Evolutionary conservation across 1,140 invertebrate species (phyloP).

Genomic region (Cydia pomonella): DNA sequence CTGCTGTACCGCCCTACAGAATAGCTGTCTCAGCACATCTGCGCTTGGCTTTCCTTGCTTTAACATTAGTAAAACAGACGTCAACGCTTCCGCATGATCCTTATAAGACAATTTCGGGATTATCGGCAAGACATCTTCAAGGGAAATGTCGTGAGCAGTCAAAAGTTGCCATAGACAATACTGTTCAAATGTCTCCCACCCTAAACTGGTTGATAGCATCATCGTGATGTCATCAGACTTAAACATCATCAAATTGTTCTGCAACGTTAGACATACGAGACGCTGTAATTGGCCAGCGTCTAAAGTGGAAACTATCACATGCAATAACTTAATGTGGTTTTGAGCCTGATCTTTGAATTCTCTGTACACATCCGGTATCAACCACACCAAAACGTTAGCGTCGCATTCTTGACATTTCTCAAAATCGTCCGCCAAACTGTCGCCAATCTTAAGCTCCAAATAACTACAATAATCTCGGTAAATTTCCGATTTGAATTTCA

Average conservation of each 20-base stretch:
- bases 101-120: constrained; percentile 93
- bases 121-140: constrained; percentile 94
- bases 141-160: constrained; percentile 94
- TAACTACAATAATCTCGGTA: constrained; percentile 94
- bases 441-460: constrained; percentile 88
- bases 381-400: constrained; percentile 91
- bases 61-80: constrained; percentile 93
- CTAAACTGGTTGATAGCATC: constrained; percentile 90
- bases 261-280: constrained; percentile 93
- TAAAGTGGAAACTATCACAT: constrained; percentile 92
- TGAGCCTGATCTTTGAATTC: constrained; percentile 93
- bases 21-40: constrained; percentile 91
- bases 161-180: constrained; percentile 98
- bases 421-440: constrained; percentile 89
- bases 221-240: constrained; percentile 87
- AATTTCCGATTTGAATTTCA: constrained; percentile 89
- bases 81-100: constrained; percentile 95
- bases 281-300: constrained; percentile 95
- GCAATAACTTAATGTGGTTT: constrained; percentile 92
- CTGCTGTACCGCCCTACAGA: constrained; percentile 88
- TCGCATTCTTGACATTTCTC: constrained; percentile 94
- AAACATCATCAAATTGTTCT: constrained; percentile 92
- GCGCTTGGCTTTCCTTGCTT: constrained; percentile 95
- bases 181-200: constrained; percentile 98
- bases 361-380: constrained; percentile 95